Percentiles rank a stretch among this genome's conserved stretches.
Conservation (phyloP, 2,113 vertebrate genomes). For the Agapornis roseicollis region DNA sequence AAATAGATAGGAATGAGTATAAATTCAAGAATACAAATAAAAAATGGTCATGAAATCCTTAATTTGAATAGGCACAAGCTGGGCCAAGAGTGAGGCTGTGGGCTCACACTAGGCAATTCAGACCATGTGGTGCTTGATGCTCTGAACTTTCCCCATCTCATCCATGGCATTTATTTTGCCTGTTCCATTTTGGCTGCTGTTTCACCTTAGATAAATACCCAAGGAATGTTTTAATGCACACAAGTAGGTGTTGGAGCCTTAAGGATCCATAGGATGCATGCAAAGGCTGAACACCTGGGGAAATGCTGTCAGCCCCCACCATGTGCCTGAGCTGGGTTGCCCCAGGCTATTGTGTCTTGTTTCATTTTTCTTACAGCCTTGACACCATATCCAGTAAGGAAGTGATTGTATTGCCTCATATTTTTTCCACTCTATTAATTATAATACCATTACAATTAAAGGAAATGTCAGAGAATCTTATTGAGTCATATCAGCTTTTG, state of each 20-base stretch:
- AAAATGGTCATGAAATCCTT: not conserved
- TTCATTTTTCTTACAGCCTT: not conserved
- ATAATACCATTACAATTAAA: not conserved
- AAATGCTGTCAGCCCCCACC: not conserved
- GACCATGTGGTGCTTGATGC: not conserved
- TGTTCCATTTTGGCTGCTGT: not conserved
- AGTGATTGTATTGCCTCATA: not conserved
- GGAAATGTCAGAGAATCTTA: not conserved
- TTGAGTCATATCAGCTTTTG: not conserved
- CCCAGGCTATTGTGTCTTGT: not conserved
- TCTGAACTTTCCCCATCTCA: not conserved
- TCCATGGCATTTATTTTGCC: not conserved
- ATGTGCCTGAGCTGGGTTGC: not conserved
- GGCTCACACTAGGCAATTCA: not conserved
- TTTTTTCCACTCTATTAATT: not conserved
- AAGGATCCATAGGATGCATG: not conserved
- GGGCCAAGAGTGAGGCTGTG: not conserved
- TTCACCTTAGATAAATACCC: not conserved
- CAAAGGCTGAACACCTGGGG: not conserved
- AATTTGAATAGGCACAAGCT: not conserved
- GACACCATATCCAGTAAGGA: not conserved
- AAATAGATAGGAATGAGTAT: not conserved
- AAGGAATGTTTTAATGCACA: not conserved
- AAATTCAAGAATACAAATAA: not conserved
- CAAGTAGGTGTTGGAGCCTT: not conserved